Evolutionary conservation across 2,888 invertebrate species (phyloP).

Genomic region (Drosophila kuntzei): DNA sequence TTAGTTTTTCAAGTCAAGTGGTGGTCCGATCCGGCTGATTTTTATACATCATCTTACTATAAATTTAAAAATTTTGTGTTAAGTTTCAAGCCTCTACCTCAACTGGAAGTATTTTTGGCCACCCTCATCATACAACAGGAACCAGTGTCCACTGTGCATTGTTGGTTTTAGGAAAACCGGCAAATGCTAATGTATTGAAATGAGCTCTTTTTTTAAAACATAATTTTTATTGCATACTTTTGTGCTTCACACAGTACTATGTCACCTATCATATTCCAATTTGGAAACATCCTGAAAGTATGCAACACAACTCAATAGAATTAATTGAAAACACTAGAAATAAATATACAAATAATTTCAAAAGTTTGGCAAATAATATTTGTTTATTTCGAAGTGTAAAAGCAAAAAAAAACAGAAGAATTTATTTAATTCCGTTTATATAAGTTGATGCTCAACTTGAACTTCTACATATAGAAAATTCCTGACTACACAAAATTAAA

Average conservation of each 20-base stretch:
- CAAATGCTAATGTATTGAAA: background rate
- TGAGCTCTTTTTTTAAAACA: background rate
- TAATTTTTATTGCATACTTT: background rate
- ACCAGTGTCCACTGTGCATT: no score
- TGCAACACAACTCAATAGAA: background rate
- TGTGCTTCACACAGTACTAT: background rate
- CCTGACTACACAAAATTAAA: conserved; percentile 20
- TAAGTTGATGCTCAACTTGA: conserved; percentile 1
- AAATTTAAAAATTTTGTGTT: no score
- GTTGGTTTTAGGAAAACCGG: no score
- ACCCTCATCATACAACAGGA: no score
- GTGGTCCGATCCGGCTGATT: no score
- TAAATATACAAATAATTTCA: background rate
- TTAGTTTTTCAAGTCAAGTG: no score
- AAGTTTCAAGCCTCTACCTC: no score
- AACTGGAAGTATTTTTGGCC: no score
- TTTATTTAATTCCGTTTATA: conserved; percentile 1
- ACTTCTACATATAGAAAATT: conserved; percentile 3
- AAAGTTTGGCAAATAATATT: background rate
- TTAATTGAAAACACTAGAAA: background rate
- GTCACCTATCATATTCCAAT: background rate
- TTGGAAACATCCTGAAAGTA: background rate
- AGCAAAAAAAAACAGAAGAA: background rate
- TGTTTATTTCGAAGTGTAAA: background rate
- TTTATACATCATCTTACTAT: no score